phyloP scores from a whole-genome alignment of 1,140 invertebrate genomes.

The Apis florea region DNA sequence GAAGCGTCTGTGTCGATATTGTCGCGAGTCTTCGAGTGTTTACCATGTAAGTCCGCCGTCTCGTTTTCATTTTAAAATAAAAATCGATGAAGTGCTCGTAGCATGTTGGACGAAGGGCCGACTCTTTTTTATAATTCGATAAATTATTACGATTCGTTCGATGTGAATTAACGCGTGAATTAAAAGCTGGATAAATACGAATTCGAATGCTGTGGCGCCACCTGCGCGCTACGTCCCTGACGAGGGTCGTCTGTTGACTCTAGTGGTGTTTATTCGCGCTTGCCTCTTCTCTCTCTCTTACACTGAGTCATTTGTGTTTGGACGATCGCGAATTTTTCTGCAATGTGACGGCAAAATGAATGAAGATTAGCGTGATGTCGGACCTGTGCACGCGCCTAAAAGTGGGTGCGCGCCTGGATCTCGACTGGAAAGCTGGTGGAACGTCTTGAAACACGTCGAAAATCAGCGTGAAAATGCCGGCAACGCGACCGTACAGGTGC shows the following conservation, averaged over 20 bases:
- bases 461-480: slow-evolving; percentile 65
- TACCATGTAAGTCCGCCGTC: neutral
- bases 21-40: neutral
- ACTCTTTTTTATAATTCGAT: neutral
- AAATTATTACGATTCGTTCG: neutral
- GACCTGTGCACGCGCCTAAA: slow-evolving; percentile 56
- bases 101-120: neutral
- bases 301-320: slow-evolving; percentile 59
- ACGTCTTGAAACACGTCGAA: slow-evolving; percentile 43
- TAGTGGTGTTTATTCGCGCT: slow-evolving; percentile 79
- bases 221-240: slow-evolving; percentile 54
- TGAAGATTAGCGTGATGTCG: slow-evolving; percentile 59
- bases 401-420: slow-evolving; percentile 53
- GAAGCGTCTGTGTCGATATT: neutral
- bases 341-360: slow-evolving; percentile 66
- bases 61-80: too few species aligned
- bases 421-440: slow-evolving; percentile 26
- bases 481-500: slow-evolving; percentile 59
- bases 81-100: neutral
- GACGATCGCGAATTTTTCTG: slow-evolving; percentile 55
- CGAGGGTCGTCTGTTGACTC: slow-evolving; percentile 74
- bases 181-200: slow-evolving; percentile 14
- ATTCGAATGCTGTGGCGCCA: slow-evolving; percentile 28
- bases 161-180: neutral
- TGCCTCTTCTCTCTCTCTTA: slow-evolving; percentile 58